phyloP scores from a whole-genome alignment of 2,888 invertebrate genomes.

The Drosophila nigricruria region DNA sequence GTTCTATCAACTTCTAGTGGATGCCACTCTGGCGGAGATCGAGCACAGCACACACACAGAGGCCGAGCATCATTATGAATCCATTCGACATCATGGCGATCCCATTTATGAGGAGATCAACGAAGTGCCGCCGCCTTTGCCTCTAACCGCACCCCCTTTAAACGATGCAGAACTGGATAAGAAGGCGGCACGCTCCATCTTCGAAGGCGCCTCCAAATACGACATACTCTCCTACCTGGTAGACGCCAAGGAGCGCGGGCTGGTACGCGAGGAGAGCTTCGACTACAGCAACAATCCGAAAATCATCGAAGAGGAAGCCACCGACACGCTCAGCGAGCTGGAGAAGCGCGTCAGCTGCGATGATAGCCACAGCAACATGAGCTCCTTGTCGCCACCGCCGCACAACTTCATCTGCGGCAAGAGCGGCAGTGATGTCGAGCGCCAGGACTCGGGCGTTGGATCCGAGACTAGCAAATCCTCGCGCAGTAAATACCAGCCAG shows the following conservation, averaged over 20 bases:
- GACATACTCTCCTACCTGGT: conserved; percentile 95
- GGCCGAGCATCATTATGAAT: conserved; percentile 90
- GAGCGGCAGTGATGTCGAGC: conserved; percentile 90
- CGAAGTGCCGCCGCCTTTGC: conserved; percentile 92
- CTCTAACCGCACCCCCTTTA: conserved; percentile 91
- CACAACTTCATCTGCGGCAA: conserved; percentile 71
- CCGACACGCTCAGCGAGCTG: conserved; percentile 87
- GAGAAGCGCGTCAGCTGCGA: conserved; percentile 89
- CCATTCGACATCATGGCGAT: conserved; percentile 88
- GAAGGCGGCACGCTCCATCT: conserved; percentile 88
- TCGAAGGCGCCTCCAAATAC: conserved; percentile 94
- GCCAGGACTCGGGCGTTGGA: conserved; percentile 96
- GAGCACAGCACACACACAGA: conserved; percentile 87
- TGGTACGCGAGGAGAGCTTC: conserved; percentile 89
- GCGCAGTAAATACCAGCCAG: conserved; percentile 89
- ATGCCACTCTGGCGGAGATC: conserved; percentile 89
- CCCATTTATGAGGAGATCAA: conserved; percentile 92
- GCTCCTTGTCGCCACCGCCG: conserved; percentile 85
- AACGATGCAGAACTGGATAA: conserved; percentile 90
- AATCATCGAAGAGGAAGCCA: conserved; percentile 87
- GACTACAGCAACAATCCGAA: conserved; percentile 87
- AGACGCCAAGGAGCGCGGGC: conserved; percentile 92
- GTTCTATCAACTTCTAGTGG: conserved; percentile 91
- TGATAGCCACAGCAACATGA: conserved; percentile 89
- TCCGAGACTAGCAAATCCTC: conserved; percentile 96